Percentiles rank a stretch among this genome's conserved stretches.
Conservation (phyloP, 2,888 invertebrate genomes). For the Peribatodes rhomboidaria region DNA sequence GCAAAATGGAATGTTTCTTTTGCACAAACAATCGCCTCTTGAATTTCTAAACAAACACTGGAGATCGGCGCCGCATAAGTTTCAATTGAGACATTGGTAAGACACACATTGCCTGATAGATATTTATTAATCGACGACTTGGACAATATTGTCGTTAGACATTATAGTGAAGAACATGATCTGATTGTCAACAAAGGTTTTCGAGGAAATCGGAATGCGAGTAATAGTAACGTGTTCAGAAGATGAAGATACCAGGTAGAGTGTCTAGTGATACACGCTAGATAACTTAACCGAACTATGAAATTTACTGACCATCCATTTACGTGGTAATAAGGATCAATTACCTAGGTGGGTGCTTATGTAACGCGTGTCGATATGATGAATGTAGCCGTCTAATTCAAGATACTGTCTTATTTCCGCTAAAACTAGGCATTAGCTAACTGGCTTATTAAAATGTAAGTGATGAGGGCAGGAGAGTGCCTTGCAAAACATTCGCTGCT, state of each 20-base stretch:
- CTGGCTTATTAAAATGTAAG: too few relatives aligned
- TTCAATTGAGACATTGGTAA: conserved; percentile 38
- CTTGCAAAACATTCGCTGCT: background rate
- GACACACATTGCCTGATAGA: conserved; percentile 28
- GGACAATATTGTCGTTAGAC: conserved; percentile 4
- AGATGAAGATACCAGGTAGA: background rate
- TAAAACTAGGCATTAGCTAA: too few relatives aligned
- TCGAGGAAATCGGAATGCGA: conserved; percentile 5
- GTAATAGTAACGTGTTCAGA: conserved; percentile 3
- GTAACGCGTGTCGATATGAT: too few relatives aligned
- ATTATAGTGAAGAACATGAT: conserved; percentile 12
- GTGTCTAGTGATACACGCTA: conserved; percentile 6
- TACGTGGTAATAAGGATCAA: background rate
- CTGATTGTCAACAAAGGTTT: conserved; percentile 9
- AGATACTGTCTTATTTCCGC: too few relatives aligned
- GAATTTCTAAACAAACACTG: conserved; percentile 58
- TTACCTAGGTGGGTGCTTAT: too few relatives aligned
- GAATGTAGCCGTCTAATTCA: too few relatives aligned
- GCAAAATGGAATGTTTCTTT: conserved; percentile 52
- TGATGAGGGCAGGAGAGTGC: background rate
- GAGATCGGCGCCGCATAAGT: conserved; percentile 45
- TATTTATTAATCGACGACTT: conserved; percentile 25
- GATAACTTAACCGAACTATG: background rate
- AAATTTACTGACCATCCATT: background rate
- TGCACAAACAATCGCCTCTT: conserved; percentile 50